Conservation (phyloP, 2,113 vertebrate species). For the Empidonax traillii region DNA sequence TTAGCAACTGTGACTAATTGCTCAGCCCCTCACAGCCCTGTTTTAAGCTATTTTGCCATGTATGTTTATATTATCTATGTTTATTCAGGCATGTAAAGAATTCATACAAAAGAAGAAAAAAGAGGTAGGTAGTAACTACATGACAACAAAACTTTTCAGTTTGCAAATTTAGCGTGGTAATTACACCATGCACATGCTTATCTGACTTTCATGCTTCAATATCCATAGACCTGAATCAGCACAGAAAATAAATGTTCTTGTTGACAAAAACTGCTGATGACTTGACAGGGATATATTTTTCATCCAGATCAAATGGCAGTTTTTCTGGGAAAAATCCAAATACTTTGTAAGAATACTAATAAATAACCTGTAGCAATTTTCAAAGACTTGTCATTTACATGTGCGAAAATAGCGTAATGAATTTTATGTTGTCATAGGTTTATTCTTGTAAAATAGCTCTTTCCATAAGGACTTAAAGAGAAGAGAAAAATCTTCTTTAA, state of each 20-base stretch:
- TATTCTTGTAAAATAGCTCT: not conserved
- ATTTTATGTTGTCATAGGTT: not conserved
- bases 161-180: not conserved
- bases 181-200: not conserved
- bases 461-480: not conserved
- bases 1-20: not conserved
- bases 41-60: not conserved
- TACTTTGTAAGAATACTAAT: not conserved
- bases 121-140: not conserved
- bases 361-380: not conserved
- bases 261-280: slow-evolving; percentile 16
- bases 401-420: not conserved
- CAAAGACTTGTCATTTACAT: not conserved
- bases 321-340: not conserved
- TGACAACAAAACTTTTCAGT: not conserved
- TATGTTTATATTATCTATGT: not conserved
- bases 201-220: not conserved
- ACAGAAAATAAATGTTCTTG: not conserved
- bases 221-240: slow-evolving; percentile 7
- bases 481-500: not conserved
- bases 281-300: not conserved
- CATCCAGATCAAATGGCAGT: not conserved
- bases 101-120: not conserved
- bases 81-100: slow-evolving; percentile 27
- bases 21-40: not conserved